These are phyloP conservation scores for Meloidogyne exigua DNA, from an alignment of 1,140 invertebrate species.

Conservation along the genomic window DNA sequence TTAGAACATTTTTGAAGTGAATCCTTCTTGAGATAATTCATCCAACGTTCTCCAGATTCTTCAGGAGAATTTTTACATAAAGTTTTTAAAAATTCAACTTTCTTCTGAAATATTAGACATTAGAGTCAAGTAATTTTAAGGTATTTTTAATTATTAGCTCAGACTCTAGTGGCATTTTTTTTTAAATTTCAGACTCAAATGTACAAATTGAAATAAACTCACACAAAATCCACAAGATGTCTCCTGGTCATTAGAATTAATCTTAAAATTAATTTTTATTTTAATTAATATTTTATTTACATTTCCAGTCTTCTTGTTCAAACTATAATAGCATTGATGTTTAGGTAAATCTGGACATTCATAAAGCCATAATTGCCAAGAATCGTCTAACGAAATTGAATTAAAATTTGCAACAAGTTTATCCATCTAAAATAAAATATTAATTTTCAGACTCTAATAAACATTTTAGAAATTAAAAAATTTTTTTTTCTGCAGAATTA, in stretches of 20 bases:
- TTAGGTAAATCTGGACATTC: background rate
- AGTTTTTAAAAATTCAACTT: background rate
- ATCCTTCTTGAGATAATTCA: background rate
- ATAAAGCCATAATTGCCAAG: constrained; percentile 1
- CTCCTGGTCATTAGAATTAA: background rate
- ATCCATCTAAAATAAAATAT: background rate
- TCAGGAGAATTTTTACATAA: background rate
- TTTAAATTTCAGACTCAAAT: too few relatives aligned
- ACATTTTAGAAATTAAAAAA: too few relatives aligned
- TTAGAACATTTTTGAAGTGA: background rate
- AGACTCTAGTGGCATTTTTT: too few relatives aligned
- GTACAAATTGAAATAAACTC: too few relatives aligned
- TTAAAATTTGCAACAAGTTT: background rate
- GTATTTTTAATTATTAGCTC: background rate
- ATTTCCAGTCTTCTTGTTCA: background rate
- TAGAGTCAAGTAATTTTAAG: background rate
- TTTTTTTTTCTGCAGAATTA: too few relatives aligned
- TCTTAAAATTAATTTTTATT: background rate
- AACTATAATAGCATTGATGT: background rate
- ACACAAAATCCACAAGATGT: background rate
- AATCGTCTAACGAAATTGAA: background rate
- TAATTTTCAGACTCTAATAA: background rate
- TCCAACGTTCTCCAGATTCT: background rate
- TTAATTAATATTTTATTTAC: background rate
- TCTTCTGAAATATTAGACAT: background rate